phyloP scores from a whole-genome alignment of 2,888 invertebrate species.

The Agrotis exclamationis region DNA sequence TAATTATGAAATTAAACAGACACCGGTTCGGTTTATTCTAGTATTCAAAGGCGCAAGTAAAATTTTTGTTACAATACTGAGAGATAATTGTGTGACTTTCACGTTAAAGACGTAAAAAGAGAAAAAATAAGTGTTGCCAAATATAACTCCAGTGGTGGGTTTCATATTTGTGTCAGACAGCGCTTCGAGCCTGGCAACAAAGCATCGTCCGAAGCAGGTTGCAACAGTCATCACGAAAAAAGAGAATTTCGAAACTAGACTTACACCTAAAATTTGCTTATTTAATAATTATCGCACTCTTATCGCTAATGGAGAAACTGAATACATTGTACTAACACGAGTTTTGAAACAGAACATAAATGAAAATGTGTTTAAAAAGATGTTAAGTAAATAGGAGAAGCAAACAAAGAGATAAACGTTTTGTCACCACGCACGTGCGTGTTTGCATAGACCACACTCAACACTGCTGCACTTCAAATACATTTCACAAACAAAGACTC shows the following conservation, averaged over 20 bases:
- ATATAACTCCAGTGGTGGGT: slow-evolving; percentile 70
- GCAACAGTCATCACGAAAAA: slow-evolving; percentile 69
- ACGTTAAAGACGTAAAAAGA: slow-evolving; percentile 57
- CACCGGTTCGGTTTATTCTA: slow-evolving; percentile 43
- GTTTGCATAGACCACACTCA: slow-evolving; percentile 74
- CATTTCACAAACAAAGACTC: slow-evolving; percentile 62
- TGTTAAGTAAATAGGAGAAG: slow-evolving; percentile 74
- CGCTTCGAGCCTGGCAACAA: slow-evolving; percentile 73
- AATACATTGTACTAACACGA: slow-evolving; percentile 46
- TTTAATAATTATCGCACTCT: slow-evolving; percentile 35
- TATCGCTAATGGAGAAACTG: slow-evolving; percentile 51
- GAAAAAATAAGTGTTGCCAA: slow-evolving; percentile 72
- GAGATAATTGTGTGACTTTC: slow-evolving; percentile 63
- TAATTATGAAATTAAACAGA: slow-evolving; percentile 71
- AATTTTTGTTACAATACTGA: slow-evolving; percentile 20
- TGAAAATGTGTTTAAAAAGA: slow-evolving; percentile 68
- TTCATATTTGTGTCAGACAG: slow-evolving; percentile 68
- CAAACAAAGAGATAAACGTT: slow-evolving; percentile 80
- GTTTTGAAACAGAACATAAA: slow-evolving; percentile 56
- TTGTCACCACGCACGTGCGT: slow-evolving; percentile 83
- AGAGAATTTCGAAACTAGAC: slow-evolving; percentile 55
- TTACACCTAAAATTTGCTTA: slow-evolving; percentile 28
- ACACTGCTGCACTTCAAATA: slow-evolving; percentile 66
- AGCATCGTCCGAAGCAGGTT: slow-evolving; percentile 60
- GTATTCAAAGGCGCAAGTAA: slow-evolving; percentile 30